Conservation (phyloP, 1,140 invertebrate genomes). For the Proales similis region DNA sequence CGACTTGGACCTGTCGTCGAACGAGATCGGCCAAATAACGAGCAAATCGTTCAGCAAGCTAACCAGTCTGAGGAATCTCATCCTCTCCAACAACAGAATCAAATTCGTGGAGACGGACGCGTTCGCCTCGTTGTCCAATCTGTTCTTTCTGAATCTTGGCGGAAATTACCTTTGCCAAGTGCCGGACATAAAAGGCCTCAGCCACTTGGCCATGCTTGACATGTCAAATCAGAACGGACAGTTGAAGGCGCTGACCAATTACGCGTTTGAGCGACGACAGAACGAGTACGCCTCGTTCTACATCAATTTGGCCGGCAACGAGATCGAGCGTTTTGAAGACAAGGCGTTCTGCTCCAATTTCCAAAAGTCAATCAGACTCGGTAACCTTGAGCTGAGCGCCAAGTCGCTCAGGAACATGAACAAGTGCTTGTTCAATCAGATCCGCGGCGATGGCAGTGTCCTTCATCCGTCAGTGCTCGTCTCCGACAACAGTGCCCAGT, state of each 20-base stretch:
- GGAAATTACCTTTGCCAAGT: slow-evolving; percentile 2
- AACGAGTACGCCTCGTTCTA: background rate
- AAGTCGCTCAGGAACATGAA: too few relatives aligned
- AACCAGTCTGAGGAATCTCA: background rate
- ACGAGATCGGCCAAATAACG: background rate
- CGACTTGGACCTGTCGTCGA: slow-evolving; percentile 6
- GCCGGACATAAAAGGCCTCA: background rate
- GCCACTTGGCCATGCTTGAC: slow-evolving; percentile 8
- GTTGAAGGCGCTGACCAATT: background rate
- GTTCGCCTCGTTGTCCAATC: background rate
- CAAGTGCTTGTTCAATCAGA: too few relatives aligned
- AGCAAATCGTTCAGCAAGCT: background rate
- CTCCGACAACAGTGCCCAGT: too few relatives aligned
- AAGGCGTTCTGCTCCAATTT: slow-evolving; percentile 37
- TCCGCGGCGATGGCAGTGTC: too few relatives aligned
- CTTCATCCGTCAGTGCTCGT: too few relatives aligned
- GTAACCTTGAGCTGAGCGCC: too few relatives aligned
- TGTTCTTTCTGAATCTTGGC: background rate
- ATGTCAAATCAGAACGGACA: slow-evolving; percentile 15
- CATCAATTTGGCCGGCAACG: slow-evolving; percentile 13
- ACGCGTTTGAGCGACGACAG: background rate
- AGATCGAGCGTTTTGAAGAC: background rate
- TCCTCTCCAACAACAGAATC: slow-evolving; percentile 9
- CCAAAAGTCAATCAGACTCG: too few relatives aligned
- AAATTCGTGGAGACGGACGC: background rate